These are phyloP conservation scores for Protobothrops mucrosquamatus DNA, from an alignment of 2,113 vertebrate genomes.

Conservation along the genomic window DNA sequence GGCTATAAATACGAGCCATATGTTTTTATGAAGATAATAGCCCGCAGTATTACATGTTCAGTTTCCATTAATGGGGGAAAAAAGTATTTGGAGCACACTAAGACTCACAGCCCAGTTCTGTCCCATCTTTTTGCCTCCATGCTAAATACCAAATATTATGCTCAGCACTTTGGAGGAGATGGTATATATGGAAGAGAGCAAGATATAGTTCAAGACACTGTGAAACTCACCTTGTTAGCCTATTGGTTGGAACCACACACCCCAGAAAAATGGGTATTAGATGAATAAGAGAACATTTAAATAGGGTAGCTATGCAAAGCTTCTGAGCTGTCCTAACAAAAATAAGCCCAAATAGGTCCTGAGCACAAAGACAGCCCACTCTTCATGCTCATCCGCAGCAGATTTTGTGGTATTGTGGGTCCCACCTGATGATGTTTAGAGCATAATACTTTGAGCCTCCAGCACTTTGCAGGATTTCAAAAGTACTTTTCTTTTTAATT, in stretches of 20 bases:
- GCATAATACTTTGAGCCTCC: neutral
- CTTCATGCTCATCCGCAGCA: neutral
- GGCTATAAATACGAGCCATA: neutral
- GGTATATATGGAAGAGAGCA: neutral
- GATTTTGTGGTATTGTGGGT: neutral
- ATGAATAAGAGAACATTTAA: neutral
- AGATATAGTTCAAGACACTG: neutral
- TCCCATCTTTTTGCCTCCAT: neutral
- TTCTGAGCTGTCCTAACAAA: neutral
- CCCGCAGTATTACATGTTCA: neutral
- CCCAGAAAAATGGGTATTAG: neutral
- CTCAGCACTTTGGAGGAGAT: neutral
- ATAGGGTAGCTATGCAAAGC: neutral
- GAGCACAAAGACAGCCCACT: neutral
- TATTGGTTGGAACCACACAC: neutral
- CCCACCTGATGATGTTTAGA: neutral
- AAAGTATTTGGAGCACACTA: neutral
- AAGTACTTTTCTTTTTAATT: neutral
- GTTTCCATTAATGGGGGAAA: neutral
- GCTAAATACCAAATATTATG: neutral
- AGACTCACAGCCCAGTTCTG: neutral
- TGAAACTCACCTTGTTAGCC: neutral
- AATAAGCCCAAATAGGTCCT: neutral
- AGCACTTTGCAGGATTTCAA: neutral
- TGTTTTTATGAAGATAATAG: neutral